phyloP scores from a whole-genome alignment of 2,888 invertebrate genomes.

The Cacoxenus indagator region DNA sequence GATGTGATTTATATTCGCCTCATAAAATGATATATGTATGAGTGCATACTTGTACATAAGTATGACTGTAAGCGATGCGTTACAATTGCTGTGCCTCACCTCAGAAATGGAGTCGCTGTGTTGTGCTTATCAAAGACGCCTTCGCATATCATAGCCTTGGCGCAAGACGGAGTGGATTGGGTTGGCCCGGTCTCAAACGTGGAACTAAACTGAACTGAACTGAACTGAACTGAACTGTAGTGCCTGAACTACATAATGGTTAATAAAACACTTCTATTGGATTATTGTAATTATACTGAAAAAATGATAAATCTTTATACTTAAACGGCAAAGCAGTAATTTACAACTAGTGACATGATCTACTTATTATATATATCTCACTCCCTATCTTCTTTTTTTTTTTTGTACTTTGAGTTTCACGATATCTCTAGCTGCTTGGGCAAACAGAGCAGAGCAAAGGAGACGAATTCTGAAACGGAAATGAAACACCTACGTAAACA shows the following conservation, averaged over 20 bases:
- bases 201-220: neutral
- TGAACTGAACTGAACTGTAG: neutral
- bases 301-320: too few species aligned
- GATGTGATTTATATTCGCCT: conserved; percentile 12
- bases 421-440: conserved; percentile 2
- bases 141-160: neutral
- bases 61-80: neutral
- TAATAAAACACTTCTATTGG: too few species aligned
- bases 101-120: neutral
- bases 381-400: neutral
- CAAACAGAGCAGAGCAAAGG: conserved; percentile 15
- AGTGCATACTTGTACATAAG: neutral
- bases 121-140: conserved; percentile 3
- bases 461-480: conserved; percentile 64
- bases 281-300: too few species aligned
- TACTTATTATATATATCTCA: too few species aligned
- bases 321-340: too few species aligned
- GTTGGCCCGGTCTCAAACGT: neutral
- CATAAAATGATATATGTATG: neutral
- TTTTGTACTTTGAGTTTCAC: neutral
- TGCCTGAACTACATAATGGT: neutral
- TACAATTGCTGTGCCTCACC: neutral
- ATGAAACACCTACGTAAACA: conserved; percentile 68
- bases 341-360: too few species aligned
- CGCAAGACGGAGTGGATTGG: neutral